Conservation (phyloP, 1,140 invertebrate genomes). For the Macrostomum lignano region DNA sequence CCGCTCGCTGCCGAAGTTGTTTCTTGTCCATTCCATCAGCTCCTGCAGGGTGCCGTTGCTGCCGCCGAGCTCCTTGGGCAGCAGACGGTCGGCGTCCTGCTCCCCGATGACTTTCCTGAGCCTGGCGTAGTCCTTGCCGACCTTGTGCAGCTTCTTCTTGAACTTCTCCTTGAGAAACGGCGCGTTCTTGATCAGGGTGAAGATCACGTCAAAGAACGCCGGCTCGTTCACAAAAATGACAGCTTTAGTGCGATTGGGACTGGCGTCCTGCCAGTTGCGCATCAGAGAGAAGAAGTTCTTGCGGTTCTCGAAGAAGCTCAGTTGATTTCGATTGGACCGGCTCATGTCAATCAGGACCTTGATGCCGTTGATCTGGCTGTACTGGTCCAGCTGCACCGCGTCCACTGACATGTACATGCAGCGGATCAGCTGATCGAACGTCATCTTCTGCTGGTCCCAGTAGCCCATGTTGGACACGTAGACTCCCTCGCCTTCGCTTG, state of each 20-base stretch:
- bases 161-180: constrained; percentile 42
- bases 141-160: constrained; percentile 12
- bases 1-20: too few species aligned
- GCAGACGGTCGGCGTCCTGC: too few species aligned
- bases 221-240: constrained; percentile 50
- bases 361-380: constrained; percentile 45
- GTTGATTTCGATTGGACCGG: too few species aligned
- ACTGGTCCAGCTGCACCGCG: constrained; percentile 44
- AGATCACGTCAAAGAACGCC: constrained; percentile 43
- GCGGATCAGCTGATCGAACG: constrained; percentile 43
- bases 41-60: constrained; percentile 44
- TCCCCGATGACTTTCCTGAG: too few species aligned
- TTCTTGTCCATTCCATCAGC: constrained; percentile 47
- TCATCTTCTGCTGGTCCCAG: constrained; percentile 45
- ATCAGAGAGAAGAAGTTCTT: too few species aligned
- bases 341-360: constrained; percentile 52
- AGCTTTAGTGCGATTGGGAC: constrained; percentile 38
- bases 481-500: neutral
- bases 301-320: too few species aligned
- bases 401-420: constrained; percentile 46
- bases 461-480: too few species aligned
- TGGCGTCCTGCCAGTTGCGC: constrained; percentile 39
- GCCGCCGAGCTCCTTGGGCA: too few species aligned
- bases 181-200: constrained; percentile 44
- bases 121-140: too few species aligned